Evolutionary conservation across 1,140 invertebrate genomes (phyloP), one percentile per base, ranked within the genome.

Genomic region (Listronotus bonariensis): DNA sequence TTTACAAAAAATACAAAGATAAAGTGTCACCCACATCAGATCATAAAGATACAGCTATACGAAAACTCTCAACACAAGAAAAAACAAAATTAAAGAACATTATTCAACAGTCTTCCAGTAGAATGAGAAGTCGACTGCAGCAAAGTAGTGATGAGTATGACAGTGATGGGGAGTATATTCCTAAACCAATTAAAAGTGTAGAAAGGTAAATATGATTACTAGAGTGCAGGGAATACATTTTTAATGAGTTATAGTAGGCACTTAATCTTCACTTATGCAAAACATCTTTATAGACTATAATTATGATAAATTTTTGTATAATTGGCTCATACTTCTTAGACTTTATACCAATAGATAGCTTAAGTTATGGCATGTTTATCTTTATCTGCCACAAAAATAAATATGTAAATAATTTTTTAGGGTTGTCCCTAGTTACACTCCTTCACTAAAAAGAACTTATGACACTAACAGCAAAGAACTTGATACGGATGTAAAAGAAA

Each of bases 131-230:
- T 53, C 41, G n/a, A 70, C 9, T 63, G 34, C 26, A 63, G 1
- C 14, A 41, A 31, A 53, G 52, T 26, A 69, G 45, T 48, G 63
- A 72, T 14, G 62, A 70, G 42, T 71, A 76, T 32, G 72, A 77
- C 3, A 68, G 60, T 20, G 59, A 60, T 11, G 73, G n/a, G 12
- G 62, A 77, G 64, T 79, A 79, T 68, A 70, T 76, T 32, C 76
- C 78, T 1, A 75, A 70, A 56, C 68, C 73, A 26, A 63, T 76
- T 1, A 77, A 81, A n/a, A 78, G 79, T 45, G 70, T 31, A 12
- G 38, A 58, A 46, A 61, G 51, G 41, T 62, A 18, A 60, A 4
- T 1, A 8, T 26, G 1, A 26, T 26, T 26, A 26, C 5, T 26
- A 26, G 20, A 26, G 20, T 26, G 20, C 1, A 26, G 20, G 20